Base-by-base conservation (phyloP, 2,113 vertebrate species). In the Ailurus styani region DNA sequence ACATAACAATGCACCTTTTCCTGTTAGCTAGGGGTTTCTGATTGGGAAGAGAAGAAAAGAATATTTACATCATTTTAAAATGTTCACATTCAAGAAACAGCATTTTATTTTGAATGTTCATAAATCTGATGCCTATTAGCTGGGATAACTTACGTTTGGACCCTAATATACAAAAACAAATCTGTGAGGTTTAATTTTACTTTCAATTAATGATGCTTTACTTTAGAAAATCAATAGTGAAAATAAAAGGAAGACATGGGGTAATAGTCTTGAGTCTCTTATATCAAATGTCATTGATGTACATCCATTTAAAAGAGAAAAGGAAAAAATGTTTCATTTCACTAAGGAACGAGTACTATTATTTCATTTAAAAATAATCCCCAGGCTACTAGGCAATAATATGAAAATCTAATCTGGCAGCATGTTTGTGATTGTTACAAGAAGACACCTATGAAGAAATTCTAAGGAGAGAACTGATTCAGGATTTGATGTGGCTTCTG, bases 401-500 rank as follows among this genome's bases (percentile, higher is more conserved):
- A 2, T 45, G 42, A 97, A 94, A 88, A 95, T 85, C 79, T 94
- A 96, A 94, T 96, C 92, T 92, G 78, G 68, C 77, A 93, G 94
- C 54, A 87, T 17, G 0, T 97, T 98, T 90, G 27, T 97, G 97
- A 97, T 34, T 96, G 81, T 97, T 70, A 84, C 40, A 81, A 77
- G 91, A 84, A 90, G 85, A 86, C 79, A 97, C 77, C 95, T 97
- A 95, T 62, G 72, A 97, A 94, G 90, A 94, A 96, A 98, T 97
- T 97, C 96, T 97, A 96, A 97, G 91, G 85, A 98, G 95, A 97
- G 87, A 98, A 98, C 96, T 96, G 97, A 98, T 99, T 97, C 95
- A 96, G 98, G 97, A 98, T 97, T 98, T 98, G 97, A 98, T 98
- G 84, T 96, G 98, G 98, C 98, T 98, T 98, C 97, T 98, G 98